Evolutionary conservation across 2,113 vertebrate species (phyloP).

Genomic region (Rhegmatorhina hoffmannsi): DNA sequence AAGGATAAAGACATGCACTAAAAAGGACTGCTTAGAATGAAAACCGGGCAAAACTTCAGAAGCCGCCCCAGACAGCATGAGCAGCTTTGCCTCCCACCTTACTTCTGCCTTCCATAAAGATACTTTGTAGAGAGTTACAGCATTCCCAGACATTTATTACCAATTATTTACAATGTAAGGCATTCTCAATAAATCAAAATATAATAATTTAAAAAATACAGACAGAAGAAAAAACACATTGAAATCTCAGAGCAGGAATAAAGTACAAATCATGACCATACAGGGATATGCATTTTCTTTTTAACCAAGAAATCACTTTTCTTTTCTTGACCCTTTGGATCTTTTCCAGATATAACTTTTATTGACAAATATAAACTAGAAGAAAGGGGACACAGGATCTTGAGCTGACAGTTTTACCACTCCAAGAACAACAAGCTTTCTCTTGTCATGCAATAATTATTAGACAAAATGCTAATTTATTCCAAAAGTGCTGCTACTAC

Average conservation of each 20-base stretch:
- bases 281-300: neutral
- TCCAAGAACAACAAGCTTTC: neutral
- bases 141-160: neutral
- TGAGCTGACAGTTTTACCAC: neutral
- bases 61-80: neutral
- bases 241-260: neutral
- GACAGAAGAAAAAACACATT: neutral
- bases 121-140: neutral
- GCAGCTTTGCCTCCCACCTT: neutral
- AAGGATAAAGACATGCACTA: neutral
- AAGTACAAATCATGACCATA: neutral
- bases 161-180: neutral
- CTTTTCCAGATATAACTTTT: neutral
- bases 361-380: neutral
- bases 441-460: neutral
- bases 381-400: neutral
- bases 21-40: neutral
- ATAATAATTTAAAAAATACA: neutral
- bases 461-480: neutral
- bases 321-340: neutral
- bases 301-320: neutral
- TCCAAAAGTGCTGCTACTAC: neutral
- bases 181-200: neutral
- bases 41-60: neutral
- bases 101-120: neutral